Conservation (phyloP, 1,140 invertebrate species). For the Achatina immaculata region DNA sequence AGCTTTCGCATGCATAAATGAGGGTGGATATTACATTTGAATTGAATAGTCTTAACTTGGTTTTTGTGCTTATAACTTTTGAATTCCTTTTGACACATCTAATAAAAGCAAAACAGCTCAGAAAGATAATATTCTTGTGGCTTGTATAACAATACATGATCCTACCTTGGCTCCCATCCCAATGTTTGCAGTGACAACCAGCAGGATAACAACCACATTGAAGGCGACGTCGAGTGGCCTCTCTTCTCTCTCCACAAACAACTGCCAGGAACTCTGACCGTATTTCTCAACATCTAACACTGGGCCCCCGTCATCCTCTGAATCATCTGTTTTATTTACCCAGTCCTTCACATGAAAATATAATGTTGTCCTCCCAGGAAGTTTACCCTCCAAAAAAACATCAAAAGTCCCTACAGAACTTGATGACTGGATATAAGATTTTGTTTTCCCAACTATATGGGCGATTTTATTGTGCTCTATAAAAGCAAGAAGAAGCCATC, state of each 20-base stretch:
- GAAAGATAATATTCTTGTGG: background rate
- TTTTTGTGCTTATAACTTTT: too few species aligned
- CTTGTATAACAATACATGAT: background rate
- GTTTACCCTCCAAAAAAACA: background rate
- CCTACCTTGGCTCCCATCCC: slow-evolving; percentile 71
- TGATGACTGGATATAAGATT: background rate
- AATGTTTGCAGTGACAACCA: slow-evolving; percentile 68
- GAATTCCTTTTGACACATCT: background rate
- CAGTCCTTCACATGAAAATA: background rate
- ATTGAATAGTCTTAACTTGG: too few species aligned
- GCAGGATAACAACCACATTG: slow-evolving; percentile 57
- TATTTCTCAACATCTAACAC: background rate
- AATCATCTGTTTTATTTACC: background rate
- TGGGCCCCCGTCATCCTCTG: background rate
- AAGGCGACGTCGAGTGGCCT: slow-evolving; percentile 62
- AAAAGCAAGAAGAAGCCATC: background rate
- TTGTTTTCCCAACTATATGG: background rate
- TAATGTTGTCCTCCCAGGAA: slow-evolving; percentile 19
- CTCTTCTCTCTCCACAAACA: slow-evolving; percentile 55
- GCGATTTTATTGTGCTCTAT: slow-evolving; percentile 1
- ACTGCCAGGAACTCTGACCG: slow-evolving; percentile 35
- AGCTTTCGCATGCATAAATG: too few species aligned
- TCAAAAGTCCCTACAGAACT: background rate
- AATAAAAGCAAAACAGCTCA: background rate
- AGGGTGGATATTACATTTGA: too few species aligned